phyloP scores from a whole-genome alignment of 2,113 vertebrate genomes.

The Odontophorus gujanensis region DNA sequence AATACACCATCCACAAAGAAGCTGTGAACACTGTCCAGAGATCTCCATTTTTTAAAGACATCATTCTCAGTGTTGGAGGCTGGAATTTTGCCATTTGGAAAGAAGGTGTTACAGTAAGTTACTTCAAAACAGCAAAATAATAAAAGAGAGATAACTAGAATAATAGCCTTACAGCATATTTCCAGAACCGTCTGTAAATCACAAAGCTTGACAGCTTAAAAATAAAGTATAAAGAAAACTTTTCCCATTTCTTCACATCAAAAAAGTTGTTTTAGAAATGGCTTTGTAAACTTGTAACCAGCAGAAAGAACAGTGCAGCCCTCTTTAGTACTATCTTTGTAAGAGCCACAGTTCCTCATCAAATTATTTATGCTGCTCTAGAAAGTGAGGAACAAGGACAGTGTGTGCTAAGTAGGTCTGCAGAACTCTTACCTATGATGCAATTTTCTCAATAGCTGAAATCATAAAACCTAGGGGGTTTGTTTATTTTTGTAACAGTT shows the following conservation, averaged over 20 bases:
- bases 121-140: not conserved
- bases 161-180: not conserved
- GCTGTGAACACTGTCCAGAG: constrained; percentile 83
- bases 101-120: constrained; percentile 87
- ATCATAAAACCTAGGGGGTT: rapidly evolving
- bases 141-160: not conserved
- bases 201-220: not conserved
- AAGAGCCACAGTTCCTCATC: not conserved
- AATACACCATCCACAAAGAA: constrained; percentile 76
- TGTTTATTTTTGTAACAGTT: not conserved
- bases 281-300: not conserved
- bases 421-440: not conserved
- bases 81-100: constrained; percentile 92
- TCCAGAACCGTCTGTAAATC: constrained; percentile 46
- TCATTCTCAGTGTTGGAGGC: constrained; percentile 86
- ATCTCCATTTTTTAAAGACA: constrained; percentile 91
- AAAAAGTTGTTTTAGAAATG: not conserved
- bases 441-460: not conserved
- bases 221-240: not conserved
- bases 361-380: not conserved
- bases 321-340: not conserved
- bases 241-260: not conserved
- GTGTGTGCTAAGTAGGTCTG: not conserved
- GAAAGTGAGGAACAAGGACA: not conserved
- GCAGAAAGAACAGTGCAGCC: not conserved